phyloP scores from a whole-genome alignment of 2,113 vertebrate genomes.

The Triplophysa tibetana region DNA sequence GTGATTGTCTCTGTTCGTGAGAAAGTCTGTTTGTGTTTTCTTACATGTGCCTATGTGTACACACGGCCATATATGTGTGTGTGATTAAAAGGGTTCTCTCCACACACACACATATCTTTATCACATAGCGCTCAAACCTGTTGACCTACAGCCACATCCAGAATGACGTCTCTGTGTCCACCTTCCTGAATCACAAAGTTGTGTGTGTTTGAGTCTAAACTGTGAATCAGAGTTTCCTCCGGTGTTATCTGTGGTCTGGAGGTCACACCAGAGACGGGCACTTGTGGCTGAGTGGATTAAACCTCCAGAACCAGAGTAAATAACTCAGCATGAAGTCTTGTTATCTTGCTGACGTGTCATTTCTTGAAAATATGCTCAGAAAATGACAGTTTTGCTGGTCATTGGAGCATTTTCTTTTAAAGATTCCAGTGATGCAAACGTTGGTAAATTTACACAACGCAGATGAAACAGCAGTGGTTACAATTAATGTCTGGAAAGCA shows the following conservation, averaged over 20 bases:
- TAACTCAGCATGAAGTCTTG: too few relatives aligned
- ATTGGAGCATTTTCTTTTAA: too few relatives aligned
- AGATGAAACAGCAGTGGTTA: too few relatives aligned
- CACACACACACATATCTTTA: neutral
- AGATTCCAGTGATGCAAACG: too few relatives aligned
- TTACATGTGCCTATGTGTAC: neutral
- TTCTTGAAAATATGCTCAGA: too few relatives aligned
- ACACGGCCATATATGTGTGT: neutral
- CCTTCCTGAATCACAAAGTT: neutral
- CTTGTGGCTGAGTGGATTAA: too few relatives aligned
- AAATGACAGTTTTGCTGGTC: too few relatives aligned
- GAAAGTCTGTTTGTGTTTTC: slow-evolving; percentile 12
- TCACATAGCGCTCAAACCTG: neutral
- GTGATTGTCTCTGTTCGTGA: neutral
- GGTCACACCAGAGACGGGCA: neutral
- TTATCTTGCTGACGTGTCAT: too few relatives aligned
- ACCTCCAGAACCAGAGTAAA: neutral
- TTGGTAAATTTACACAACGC: too few relatives aligned
- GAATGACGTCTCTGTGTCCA: neutral
- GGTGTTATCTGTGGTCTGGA: neutral
- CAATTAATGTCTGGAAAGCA: too few relatives aligned
- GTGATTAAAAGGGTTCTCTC: neutral
- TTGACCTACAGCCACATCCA: neutral
- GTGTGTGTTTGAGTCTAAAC: neutral
- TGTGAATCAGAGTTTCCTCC: neutral